phyloP scores from a whole-genome alignment of 2,113 vertebrate species.

The Tonatia bakeri region DNA sequence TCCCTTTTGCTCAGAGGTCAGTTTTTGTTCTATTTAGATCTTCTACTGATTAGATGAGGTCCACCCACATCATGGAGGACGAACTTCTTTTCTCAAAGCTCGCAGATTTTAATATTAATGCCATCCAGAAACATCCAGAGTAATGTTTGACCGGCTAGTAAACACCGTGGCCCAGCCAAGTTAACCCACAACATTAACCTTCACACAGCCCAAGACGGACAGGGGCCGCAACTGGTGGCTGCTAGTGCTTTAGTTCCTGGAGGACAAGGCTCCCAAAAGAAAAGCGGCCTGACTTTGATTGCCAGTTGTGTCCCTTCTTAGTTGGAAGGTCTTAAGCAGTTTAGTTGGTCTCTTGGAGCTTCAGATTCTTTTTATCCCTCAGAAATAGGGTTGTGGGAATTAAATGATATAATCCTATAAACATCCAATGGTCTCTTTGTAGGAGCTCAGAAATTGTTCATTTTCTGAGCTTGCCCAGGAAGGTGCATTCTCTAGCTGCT shows the following conservation, averaged over 20 bases:
- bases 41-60: not conserved
- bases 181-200: not conserved
- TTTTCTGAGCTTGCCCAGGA: not conserved
- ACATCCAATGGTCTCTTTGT: not conserved
- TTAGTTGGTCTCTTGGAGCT: not conserved
- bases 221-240: not conserved
- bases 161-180: not conserved
- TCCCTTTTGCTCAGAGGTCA: not conserved
- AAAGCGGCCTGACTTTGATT: not conserved
- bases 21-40: not conserved
- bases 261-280: not conserved
- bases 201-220: not conserved
- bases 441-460: not conserved
- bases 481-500: not conserved
- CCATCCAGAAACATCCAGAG: not conserved
- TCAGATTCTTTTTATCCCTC: not conserved
- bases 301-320: not conserved
- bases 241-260: not conserved
- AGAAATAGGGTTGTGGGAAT: not conserved
- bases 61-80: not conserved
- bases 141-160: not conserved
- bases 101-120: not conserved
- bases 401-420: not conserved
- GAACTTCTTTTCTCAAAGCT: not conserved
- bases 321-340: not conserved